These are phyloP conservation scores for Piezodorus guildinii DNA, from an alignment of 1,140 invertebrate genomes.

Conservation along the genomic window DNA sequence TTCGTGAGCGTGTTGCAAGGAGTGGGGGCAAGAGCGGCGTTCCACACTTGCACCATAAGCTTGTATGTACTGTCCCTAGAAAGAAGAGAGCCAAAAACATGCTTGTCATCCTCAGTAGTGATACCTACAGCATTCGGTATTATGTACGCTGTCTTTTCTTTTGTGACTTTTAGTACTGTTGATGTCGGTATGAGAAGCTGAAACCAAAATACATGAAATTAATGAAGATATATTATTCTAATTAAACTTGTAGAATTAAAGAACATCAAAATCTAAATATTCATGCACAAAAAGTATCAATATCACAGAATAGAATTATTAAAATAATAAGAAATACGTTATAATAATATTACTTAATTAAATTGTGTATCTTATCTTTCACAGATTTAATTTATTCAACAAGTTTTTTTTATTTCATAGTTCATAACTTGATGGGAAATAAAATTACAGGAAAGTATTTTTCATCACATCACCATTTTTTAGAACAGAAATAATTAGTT, in stretches of 20 bases:
- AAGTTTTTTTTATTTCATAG: no score
- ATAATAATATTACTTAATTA: not conserved
- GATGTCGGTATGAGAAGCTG: constrained; percentile 69
- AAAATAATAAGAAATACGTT: not conserved
- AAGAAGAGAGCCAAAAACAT: constrained; percentile 80
- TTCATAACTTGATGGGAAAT: no score
- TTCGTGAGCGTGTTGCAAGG: constrained; percentile 2
- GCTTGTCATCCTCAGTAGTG: constrained; percentile 67
- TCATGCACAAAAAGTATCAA: no score
- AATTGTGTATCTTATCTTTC: no score
- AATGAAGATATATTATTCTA: not conserved
- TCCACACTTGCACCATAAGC: constrained; percentile 70
- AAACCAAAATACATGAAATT: constrained; percentile 27
- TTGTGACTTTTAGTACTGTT: constrained; percentile 71
- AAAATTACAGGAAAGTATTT: no score
- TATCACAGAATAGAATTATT: no score
- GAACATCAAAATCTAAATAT: not conserved
- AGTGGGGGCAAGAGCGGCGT: constrained; percentile 25
- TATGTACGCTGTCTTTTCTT: constrained; percentile 81
- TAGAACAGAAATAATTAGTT: no score
- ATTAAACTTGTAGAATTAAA: not conserved
- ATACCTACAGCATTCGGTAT: constrained; percentile 85
- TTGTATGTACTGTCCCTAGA: constrained; percentile 77
- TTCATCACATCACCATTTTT: no score
- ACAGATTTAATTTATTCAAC: no score